Evolutionary conservation across 2,888 invertebrate species (phyloP), one percentile per base, ranked within the genome.

Genomic region (Thyatira batis): DNA sequence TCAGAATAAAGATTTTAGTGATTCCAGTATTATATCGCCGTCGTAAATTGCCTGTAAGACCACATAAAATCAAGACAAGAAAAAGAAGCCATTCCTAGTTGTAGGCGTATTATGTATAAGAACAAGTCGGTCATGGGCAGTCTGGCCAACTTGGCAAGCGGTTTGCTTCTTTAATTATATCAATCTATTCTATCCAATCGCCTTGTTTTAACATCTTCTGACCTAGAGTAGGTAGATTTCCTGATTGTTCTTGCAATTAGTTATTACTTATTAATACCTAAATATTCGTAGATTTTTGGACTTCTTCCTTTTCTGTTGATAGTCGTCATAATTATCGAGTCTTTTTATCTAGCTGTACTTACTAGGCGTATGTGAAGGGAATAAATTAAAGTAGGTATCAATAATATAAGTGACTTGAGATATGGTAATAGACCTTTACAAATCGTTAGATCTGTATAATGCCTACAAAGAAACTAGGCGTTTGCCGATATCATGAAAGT

Each of bases 131-230:
- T 82, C 83, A 84, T 77, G 79, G 77, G 71, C 80, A 70, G 67
- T 67, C 80, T 83, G 84, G 87, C 87, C 87, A 87, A 90, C 73
- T 91, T 91, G 90, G 90, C 89, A 89, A 73, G 73, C 72, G 51
- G 45, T 57, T 65, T 68, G 70, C 74, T 71, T 76, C 74, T 78
- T 85, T 87, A 88, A 87, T 85, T 85, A 78, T 85, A 86, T 85
- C 82, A 80, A 85, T 84, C 78, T 70, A 71, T 67, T 57, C 63
- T 58, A 70, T 67, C 65, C 69, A 61, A 75, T 73, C 69, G 67
- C 71, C 72, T 76, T 76, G 75, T 67, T 63, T 60, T 63, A 58
- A 63, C 58, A 63, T 68, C 63, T 58, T 57, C 64, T 69, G 69
- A 64, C 68, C 60, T 53, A 59, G 57, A 60, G 59, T 51, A 58